Conservation (phyloP, 2,888 invertebrate genomes). For the Steinernema hermaphroditum region DNA sequence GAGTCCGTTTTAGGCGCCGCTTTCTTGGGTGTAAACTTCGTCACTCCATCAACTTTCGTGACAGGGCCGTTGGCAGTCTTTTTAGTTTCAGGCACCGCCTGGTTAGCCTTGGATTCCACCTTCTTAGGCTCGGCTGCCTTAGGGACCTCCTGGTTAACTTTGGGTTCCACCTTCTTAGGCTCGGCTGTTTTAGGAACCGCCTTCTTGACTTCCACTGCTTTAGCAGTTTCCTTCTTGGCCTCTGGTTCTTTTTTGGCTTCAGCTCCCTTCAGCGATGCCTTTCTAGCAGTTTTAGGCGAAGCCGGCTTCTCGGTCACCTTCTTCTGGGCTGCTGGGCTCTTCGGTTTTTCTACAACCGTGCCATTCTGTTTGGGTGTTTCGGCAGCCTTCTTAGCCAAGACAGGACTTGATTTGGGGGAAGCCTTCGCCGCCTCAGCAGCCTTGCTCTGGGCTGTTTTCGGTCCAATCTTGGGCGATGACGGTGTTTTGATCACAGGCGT, state of each 20-base stretch:
- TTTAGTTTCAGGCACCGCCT: no score
- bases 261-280: background rate
- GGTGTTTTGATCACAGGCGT: background rate
- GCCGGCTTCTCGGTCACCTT: background rate
- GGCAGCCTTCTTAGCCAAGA: background rate
- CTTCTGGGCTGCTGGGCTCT: background rate
- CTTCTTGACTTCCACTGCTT: slow-evolving; percentile 23
- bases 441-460: background rate
- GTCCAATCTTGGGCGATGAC: background rate
- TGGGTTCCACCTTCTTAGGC: slow-evolving; percentile 12
- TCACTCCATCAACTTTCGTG: no score
- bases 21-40: no score
- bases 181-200: background rate
- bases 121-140: background rate
- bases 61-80: no score
- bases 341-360: background rate
- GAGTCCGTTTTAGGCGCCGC: no score
- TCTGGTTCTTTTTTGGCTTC: background rate
- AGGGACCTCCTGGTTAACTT: background rate
- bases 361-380: background rate
- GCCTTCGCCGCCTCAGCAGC: background rate
- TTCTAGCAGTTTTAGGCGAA: background rate
- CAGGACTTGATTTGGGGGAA: background rate
- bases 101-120: no score
- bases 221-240: background rate